These are phyloP conservation scores for Pachyramphus minor DNA, from an alignment of 2,113 vertebrate species.

Conservation along the genomic window DNA sequence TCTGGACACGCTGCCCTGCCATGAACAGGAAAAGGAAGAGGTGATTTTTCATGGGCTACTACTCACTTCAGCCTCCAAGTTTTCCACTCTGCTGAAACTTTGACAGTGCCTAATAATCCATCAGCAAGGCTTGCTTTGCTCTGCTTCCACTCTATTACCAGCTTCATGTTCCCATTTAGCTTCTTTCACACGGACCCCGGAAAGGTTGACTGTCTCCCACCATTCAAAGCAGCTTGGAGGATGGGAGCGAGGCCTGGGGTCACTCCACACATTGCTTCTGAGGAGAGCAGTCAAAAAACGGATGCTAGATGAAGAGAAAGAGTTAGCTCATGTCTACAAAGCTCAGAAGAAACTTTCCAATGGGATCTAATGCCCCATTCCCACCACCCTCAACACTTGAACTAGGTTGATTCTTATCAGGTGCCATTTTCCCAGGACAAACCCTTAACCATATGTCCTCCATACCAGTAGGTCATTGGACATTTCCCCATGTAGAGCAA, in stretches of 20 bases:
- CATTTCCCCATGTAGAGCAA: background rate
- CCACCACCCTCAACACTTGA: background rate
- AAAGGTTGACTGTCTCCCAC: background rate
- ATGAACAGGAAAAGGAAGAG: constrained; percentile 79
- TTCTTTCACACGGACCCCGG: constrained; percentile 49
- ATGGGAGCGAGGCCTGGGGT: background rate
- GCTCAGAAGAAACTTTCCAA: background rate
- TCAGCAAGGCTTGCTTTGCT: constrained; percentile 49
- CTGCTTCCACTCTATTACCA: constrained; percentile 41
- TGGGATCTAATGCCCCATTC: background rate
- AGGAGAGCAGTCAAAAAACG: background rate
- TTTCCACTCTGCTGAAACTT: constrained; percentile 79
- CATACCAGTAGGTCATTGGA: background rate
- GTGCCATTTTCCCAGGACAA: background rate
- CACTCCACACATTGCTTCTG: background rate
- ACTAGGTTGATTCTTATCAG: background rate
- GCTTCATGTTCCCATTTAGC: constrained; percentile 40
- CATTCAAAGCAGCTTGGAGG: background rate
- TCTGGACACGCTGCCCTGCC: constrained; percentile 74
- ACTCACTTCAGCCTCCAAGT: constrained; percentile 66
- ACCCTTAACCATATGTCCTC: background rate
- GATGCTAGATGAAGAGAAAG: background rate
- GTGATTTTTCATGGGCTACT: constrained; percentile 77
- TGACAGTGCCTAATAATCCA: constrained; percentile 79
- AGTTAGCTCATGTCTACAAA: background rate